Evolutionary conservation across 2,888 invertebrate genomes (phyloP), one percentile per base, ranked within the genome.

Genomic region (Silvanus unidentatus): DNA sequence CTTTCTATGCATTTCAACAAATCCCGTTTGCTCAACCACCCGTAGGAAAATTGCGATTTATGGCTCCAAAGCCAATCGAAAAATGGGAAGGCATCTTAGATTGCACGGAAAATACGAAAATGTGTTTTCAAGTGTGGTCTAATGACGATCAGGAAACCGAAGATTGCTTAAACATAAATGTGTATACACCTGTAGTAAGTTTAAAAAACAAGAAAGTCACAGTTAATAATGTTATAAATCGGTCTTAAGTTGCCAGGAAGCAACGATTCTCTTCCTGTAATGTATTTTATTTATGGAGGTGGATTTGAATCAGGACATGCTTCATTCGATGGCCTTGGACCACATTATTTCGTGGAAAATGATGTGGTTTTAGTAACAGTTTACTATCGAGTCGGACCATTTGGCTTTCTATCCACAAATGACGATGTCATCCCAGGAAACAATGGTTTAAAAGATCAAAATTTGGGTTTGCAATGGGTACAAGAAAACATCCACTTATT

Each of bases 381-480:
- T 0, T 84, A 82, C 65, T 87, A 86, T 58, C 74, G 87, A 32
- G 57, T 86, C 9, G 86, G 86, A 39, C 80, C 83, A 0, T 63
- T 86, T 43, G 86, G 82, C 43, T 88, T 89, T 65, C 70, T 87
- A 0, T 86, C 83, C 58, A 85, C 86, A 0, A 84, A 80, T 10
- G 86, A 87, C 54, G 75, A 77, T 0, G 62, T 75, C 0, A 73
- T 83, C 1, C 80, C 87, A 0, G 83, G 82, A 2, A 87, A 87
- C 64, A 78, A 78, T 55, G 86, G 86, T 0, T 62, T 87, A 27
- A 86, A 86, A 60, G 86, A 87, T 73, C 86, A 86, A 69, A 72
- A 74, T 16, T 73, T 82, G 50, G 86, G 84, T 0, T 64, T 88
- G 32, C 75, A 77, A 52, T 88, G 86, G 86, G 70, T 84, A 0